phyloP scores from a whole-genome alignment of 23 tunicate species.

The Styela plicata region DNA sequence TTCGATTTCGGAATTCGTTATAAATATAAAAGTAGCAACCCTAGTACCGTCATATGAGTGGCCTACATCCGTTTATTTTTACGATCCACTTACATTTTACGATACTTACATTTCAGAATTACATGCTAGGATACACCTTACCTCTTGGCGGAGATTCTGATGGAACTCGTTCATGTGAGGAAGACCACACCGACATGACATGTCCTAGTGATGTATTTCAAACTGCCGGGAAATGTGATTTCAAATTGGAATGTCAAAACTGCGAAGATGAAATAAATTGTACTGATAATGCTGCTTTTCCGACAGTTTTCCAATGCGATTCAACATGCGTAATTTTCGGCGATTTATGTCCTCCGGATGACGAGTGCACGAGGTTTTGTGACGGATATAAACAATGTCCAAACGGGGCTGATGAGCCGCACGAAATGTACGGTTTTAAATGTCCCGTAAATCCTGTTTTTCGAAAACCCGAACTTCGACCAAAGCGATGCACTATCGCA shows the following conservation, averaged over 20 bases:
- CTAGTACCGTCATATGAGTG: no score
- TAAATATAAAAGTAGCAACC: no score
- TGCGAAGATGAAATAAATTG: not conserved
- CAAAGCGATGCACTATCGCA: conserved; percentile 2
- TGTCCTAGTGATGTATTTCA: not conserved
- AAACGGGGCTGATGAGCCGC: conserved; percentile 14
- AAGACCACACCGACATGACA: not conserved
- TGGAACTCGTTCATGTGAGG: not conserved
- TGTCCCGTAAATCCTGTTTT: conserved; percentile 1
- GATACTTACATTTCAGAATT: no score
- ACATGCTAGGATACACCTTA: no score
- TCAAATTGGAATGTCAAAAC: not conserved
- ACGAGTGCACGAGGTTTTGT: conserved; percentile 1
- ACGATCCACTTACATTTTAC: no score
- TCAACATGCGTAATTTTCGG: not conserved
- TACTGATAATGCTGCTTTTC: not conserved
- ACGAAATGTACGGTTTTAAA: conserved; percentile 2
- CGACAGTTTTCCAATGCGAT: not conserved
- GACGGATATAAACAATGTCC: conserved; percentile 14
- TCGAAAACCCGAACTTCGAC: not conserved
- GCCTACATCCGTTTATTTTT: no score
- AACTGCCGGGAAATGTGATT: not conserved
- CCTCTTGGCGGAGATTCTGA: not conserved
- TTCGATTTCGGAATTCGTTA: no score
- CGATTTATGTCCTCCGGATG: not conserved